Base-by-base conservation (phyloP, 2,888 invertebrate genomes). In the Patella caerulea region DNA sequence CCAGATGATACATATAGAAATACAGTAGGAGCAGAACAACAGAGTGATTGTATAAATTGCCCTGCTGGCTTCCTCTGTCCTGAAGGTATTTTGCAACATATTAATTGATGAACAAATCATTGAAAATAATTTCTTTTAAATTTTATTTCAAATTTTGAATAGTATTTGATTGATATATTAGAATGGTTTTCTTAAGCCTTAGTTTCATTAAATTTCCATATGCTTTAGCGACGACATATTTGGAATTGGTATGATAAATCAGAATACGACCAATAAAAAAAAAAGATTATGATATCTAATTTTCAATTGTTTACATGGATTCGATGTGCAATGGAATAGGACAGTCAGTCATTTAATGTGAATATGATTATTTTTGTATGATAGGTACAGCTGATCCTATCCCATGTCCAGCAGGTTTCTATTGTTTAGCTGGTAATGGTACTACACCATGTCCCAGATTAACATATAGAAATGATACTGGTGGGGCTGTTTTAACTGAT, bases 51-150 rank as follows among this genome's bases (percentile, higher is more conserved):
- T 82, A 78, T 78, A 9, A 81, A 83, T 2, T 91, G 91, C 82
- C 90, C 89, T n/a, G 87, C 88, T 15, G 91, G 91, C 45, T 88
- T 78, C 75, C 82, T 87, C 75, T 91, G 91, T 81, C 82, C 83
- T 52, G 83, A 84, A 82, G 90, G 90, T 89, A 81, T 77, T 79
- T 45, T 45, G 45, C 9, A 45, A 45, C 7, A 45, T 45, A 45
- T 45, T 45, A 45, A 9, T 45, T 34, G 5, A 45, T 45, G 4
- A 45, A 45, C 5, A 45, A 45, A 45, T 45, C 34, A 5, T 45
- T 45, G 34, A 45, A 45, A 45, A 34, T 34, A 34, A 45, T 45
- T 45, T 0, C 34, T 45, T 45, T 45, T 7, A 7, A 45, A 45
- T 45, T 45, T 45, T 45, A 45, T 45, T 34, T 34, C 34, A 2